phyloP scores from a whole-genome alignment of 2,888 invertebrate species.

The Nomada lathburiana region DNA sequence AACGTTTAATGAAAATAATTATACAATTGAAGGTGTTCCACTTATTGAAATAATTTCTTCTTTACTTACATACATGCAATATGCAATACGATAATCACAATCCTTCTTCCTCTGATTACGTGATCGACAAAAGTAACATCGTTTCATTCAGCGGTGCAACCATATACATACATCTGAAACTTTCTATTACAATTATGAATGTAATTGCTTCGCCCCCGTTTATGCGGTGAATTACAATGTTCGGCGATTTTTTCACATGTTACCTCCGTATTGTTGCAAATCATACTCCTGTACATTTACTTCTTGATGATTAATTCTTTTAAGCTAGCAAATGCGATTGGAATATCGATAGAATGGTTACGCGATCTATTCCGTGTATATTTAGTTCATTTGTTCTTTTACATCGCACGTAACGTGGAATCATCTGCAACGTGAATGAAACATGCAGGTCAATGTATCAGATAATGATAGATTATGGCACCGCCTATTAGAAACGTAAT shows the following conservation, averaged over 20 bases:
- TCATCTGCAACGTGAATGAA: slow-evolving; percentile 53
- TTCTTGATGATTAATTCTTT: no score
- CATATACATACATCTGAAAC: neutral
- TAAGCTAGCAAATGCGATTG: neutral
- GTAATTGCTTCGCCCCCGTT: neutral
- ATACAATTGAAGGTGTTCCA: no score
- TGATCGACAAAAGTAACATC: neutral
- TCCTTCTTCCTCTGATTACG: neutral
- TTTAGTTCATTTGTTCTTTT: slow-evolving; percentile 46
- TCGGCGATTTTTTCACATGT: neutral
- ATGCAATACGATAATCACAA: no score
- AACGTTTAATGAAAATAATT: no score
- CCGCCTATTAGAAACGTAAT: slow-evolving; percentile 63
- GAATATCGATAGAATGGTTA: slow-evolving; percentile 38
- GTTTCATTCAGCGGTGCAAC: neutral
- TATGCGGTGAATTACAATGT: slow-evolving; percentile 16
- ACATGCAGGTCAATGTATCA: slow-evolving; percentile 58
- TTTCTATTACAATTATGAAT: slow-evolving; percentile 15
- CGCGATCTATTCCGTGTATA: slow-evolving; percentile 26
- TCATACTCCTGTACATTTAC: no score
- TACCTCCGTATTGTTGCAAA: neutral
- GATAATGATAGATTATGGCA: slow-evolving; percentile 51
- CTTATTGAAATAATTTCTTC: no score
- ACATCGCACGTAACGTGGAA: slow-evolving; percentile 41
- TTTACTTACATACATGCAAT: no score